Evolutionary conservation across 1,140 invertebrate species (phyloP), one percentile per base, ranked within the genome.

Genomic region (Melanaphis sacchari): DNA sequence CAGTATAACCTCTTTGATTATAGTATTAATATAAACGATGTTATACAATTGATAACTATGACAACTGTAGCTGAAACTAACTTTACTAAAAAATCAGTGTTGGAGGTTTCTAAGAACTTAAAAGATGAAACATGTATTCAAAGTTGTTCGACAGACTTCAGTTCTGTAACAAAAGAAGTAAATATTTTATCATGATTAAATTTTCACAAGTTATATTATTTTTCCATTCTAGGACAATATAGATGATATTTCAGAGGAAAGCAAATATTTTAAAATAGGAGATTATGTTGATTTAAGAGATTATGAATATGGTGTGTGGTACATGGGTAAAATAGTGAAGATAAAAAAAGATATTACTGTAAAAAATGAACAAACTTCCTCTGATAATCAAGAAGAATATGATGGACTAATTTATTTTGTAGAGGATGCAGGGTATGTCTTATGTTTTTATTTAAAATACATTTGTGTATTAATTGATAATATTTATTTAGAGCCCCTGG

Each of bases 1-100:
- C 96, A 96, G 2, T 97, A 98, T 94, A 96, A 96, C 43, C 95
- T 98, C 90, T 96, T 97, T 95, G 97, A 98, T 95, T 98, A 98
- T 94, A 96, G 96, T 94, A 96, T 98, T 59, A 97, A 97, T 94
- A 95, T 97, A 3, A 98, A 98, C 95, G 97, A 98, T 95, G 96
- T 98, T 26, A 96, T 98, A 92, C 97, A 98, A 94, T 95, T 98
- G 31, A 96, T 97, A 95, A 95, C 96, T 6, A 38, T n/a, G 36
- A 15, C 0, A 21, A 2, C 46, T 24, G 36, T 59, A 3, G 6
- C 52, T 90, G 31, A 76, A n/a, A 21, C 4, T 76, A 15, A 76
- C 31, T 2, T 2, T 26, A 52, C 26, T 11, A 26, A 59, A 90
- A 40, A 90, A 15, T 31, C 52, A 41, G 9, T 8, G 24, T 1